Evolutionary conservation across 2,888 invertebrate genomes (phyloP), one percentile per base, ranked within the genome.

Genomic region (Eurytoma adleriae): DNA sequence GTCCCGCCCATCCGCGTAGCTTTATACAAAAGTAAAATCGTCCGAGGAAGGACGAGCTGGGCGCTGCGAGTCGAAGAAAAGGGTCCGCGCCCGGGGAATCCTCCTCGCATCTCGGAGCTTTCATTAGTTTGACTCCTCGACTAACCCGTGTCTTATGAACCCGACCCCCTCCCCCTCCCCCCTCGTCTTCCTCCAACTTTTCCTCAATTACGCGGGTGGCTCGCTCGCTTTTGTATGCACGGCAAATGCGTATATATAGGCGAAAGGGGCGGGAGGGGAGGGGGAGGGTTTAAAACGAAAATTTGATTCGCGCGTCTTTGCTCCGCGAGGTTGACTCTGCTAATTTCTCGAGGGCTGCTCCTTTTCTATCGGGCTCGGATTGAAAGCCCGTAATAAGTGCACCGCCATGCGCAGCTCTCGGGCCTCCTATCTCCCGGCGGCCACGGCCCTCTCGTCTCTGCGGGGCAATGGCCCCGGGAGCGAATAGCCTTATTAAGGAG

Each of bases 331-430:
- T 69, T 71, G 66, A 71, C 78, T 70, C 24, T 64, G 66, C 57
- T 78, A 71, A 78, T 78, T 78, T 57, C 70, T 56, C 62, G 27
- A 56, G 48, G 24, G 70, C 18, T 67, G 57, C 50, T 66, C 66
- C 57, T 71, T 78, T 71, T 48, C 54, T 68, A 61, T 52, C 13
- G 27, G 13, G 18, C 52, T 10, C 7, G 16, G 30, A 74, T 74
- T 57, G 67, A 67, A 67, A 59, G 48, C 40, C 12, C 59, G n/a
- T 27, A 30, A 59, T 40, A 40, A 40, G 56, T 48, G 57, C 24
- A 48, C 57, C 54, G 62, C 16, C 27, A 16, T 1, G 61, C 27
- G 40, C 14, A 16, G 27, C 27, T 30, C 4, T 40, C n/a, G n/a
- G 40, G 12, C 3, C 64, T 56, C 18, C 13, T 69, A 12, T 56